Base-by-base conservation (phyloP, 2,888 invertebrate species). In the Leptarthrus brevirostris region DNA sequence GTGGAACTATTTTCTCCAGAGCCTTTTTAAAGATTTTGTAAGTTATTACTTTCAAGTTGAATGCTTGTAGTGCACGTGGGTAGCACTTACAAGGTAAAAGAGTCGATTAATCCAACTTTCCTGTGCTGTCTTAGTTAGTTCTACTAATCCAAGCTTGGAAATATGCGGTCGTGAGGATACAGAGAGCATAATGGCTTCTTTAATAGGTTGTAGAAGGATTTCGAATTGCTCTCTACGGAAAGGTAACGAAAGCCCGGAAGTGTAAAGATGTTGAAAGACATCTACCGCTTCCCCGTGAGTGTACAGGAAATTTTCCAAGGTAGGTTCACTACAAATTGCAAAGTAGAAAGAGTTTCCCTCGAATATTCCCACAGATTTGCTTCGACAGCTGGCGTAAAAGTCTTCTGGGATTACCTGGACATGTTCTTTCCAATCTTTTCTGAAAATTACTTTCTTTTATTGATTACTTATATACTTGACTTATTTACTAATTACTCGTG, bases 91-190 rank as follows among this genome's bases (percentile, higher is more conserved):
- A 40, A 52, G 6, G 14, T 24, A 34, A 54, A 18, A 72, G 0
- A 72, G 54, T 2, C 56, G 56, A 18, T 72, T 72, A 6, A 72
- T 44, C 3, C 24, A 26, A 22, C 14, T 16, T 14, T 72, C 58
- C 18, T 24, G 10, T 22, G 24, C 14, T 10, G 22, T n/a, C 1
- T 54, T 20, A 54, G 14, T 5, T 4, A 22, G 16, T 6, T 24
- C 49, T n/a, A 24, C 34, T 18, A 71, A 10, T 10, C 44, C 16
- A 20, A 26, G 2, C 10, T 71, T 54, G n/a, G 2, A 18, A 5
- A 71, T 8, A 24, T 71, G 36, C 5, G 44, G n/a, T 3, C 30
- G 10, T 16, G 56, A 20, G 14, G 56, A 44, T 2, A 30, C 47
- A 12, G 72, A 40, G 14, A 18, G 16, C 30, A 16, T 58, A 30